Base-by-base conservation (phyloP, 1,140 invertebrate genomes). In the Leptopilina clavipes region DNA sequence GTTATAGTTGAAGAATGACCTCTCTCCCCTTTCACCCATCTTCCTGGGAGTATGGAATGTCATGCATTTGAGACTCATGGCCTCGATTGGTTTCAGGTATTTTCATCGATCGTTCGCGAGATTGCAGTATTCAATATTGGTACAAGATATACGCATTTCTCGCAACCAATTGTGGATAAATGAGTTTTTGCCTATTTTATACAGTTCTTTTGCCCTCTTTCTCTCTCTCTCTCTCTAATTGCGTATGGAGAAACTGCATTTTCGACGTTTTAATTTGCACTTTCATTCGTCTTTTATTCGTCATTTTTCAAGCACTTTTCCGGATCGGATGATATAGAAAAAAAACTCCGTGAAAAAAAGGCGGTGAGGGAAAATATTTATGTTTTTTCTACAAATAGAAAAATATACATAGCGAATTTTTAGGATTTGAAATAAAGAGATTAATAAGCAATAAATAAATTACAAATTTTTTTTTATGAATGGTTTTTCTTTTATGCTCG, bases 71-170 rank as follows among this genome's bases (percentile, higher is more conserved):
- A 65, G 59, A 65, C 59, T 65, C 59, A 25, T 65, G 59, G 59
- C 59, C 59, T 65, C 22, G 12, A 65, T 65, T 65, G 59, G 25
- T 65, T 31, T 31, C 59, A 65, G 59, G 59, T 65, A 65, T 65
- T 65, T 22, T 22, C 59, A 65, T 65, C 59, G 59, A 65, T 65
- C 59, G 22, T 37, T 22, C n/a, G 25, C 59, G 59, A n/a, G n/a
- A 65, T 65, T 65, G 59, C 59, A 65, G 59, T 65, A 65, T 65
- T 65, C 59, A 65, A 65, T 65, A 65, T 65, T n/a, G 19, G 56
- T 65, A 65, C 56, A 65, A 8, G 11, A 65, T 37, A 37, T 65
- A 65, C 25, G 59, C 59, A 65, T 65, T 65, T 65, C 25, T 31
- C 59, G 59, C 10, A n/a, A 25, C 22, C 59, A 65, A 31, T 65